Evolutionary conservation across 2,888 invertebrate genomes (phyloP).

Genomic region (Sinhomidia bicolor): DNA sequence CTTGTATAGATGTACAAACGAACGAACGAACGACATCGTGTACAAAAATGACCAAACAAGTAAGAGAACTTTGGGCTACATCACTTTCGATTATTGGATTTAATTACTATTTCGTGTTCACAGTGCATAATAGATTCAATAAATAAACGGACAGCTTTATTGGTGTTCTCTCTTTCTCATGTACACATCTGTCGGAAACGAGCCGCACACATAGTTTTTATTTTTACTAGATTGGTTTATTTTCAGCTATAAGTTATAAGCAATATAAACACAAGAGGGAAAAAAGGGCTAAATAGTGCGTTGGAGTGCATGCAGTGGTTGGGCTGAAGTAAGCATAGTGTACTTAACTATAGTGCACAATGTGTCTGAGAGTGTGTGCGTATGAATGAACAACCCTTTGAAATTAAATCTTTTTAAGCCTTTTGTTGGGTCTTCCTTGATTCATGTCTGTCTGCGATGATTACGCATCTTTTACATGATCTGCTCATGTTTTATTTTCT

Average conservation of each 20-base stretch:
- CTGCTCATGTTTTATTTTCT: slow-evolving; percentile 19
- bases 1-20: not conserved
- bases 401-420: slow-evolving; percentile 31
- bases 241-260: not conserved
- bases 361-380: not conserved
- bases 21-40: no score
- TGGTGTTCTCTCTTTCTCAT: not conserved
- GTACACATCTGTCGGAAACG: not conserved
- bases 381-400: slow-evolving; percentile 12
- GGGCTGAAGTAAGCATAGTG: no score
- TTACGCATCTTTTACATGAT: slow-evolving; percentile 13
- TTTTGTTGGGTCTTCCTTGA: not conserved
- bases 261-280: no score
- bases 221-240: not conserved
- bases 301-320: not conserved
- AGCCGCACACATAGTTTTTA: not conserved
- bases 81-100: slow-evolving; percentile 57
- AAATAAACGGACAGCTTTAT: not conserved
- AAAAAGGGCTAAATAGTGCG: not conserved
- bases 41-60: slow-evolving; percentile 9
- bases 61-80: slow-evolving; percentile 1
- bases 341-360: not conserved
- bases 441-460: not conserved
- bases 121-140: slow-evolving; percentile 27
- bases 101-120: slow-evolving; percentile 56